Evolutionary conservation across 2,888 invertebrate genomes (phyloP), one percentile per base, ranked within the genome.

Genomic region (Hofmannophila pseudospretella): DNA sequence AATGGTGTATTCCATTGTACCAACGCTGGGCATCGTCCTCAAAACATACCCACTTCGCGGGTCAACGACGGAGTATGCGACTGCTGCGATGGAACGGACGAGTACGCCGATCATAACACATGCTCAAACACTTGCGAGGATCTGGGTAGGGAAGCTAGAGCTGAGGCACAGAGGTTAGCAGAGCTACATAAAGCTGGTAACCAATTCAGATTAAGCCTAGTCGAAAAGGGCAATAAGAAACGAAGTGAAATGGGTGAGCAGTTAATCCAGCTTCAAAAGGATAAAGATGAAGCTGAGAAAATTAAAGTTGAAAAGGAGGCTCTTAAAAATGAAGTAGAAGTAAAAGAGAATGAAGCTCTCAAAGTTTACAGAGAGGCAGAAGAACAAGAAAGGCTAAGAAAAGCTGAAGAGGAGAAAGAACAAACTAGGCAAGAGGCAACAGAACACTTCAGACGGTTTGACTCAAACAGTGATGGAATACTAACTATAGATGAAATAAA

Each of bases 21-120:
- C 37, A 86, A 86, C 39, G 90, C 92, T 33, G 98, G 98, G 3
- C 90, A 93, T 72, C 89, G 89, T 57, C 82, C 94, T 1, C 72
- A 87, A 38, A 93, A 94, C 58, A 92, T 99, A 56, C 94, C 94
- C 0, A 95, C 96, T 39, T 93, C 94, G 0, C 89, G 95, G 60
- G 96, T 99, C 1, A 97, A 98, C 71, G 98, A 99, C 77, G 95
- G 96, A 13, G 90, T 98, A 36, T 99, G 98, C 79, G 98, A 97
- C 70, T 97, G 97, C 60, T 96, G 96, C 74, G 97, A 97, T 79
- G 94, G 93, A 4, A 93, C 93, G 44, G 97, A 97, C 67, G 96
- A 97, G 66, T 94, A 97, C 59, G 79, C 88, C 0, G 81, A 84
- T 11, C 73, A 85, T 8, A 74, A 74, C n/a, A 70, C 82, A 3